These are phyloP conservation scores for Cacoxenus indagator DNA, from an alignment of 2,888 invertebrate genomes.

Conservation along the genomic window DNA sequence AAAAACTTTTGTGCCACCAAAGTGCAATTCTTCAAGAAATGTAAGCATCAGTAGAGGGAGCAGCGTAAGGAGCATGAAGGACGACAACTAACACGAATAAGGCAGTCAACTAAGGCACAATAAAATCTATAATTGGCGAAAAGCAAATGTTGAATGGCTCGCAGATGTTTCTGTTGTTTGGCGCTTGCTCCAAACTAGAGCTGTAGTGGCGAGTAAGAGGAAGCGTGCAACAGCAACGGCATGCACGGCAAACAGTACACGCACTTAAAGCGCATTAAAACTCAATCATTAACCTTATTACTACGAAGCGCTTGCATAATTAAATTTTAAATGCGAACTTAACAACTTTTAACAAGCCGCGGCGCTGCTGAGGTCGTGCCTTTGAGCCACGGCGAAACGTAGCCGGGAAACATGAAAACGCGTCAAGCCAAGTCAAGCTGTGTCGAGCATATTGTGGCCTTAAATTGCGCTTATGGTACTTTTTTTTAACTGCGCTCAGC, in stretches of 20 bases:
- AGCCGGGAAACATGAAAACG: too few relatives aligned
- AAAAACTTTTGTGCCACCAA: not conserved
- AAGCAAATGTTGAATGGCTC: too few relatives aligned
- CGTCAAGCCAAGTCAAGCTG: constrained; percentile 32
- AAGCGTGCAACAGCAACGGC: constrained; percentile 18
- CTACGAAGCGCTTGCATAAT: constrained; percentile 40
- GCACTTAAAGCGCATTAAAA: constrained; percentile 32
- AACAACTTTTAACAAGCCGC: constrained; percentile 45
- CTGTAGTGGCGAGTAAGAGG: constrained; percentile 15
- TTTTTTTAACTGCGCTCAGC: not conserved
- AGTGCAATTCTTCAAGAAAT: not conserved
- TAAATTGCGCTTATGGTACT: too few relatives aligned
- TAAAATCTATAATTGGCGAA: too few relatives aligned
- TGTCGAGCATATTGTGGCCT: constrained; percentile 41
- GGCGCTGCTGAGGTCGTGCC: too few relatives aligned
- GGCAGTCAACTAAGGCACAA: too few relatives aligned
- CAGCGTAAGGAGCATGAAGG: too few relatives aligned
- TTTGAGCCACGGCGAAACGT: too few relatives aligned
- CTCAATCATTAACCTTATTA: constrained; percentile 54
- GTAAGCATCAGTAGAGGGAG: not conserved
- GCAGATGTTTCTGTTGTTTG: too few relatives aligned
- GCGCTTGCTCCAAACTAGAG: constrained; percentile 3
- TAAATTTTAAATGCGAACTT: constrained; percentile 56
- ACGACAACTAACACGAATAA: too few relatives aligned
- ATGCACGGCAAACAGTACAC: not conserved